These are phyloP conservation scores for Fregetta grallaria DNA, from an alignment of 2,113 vertebrate species.

Conservation along the genomic window DNA sequence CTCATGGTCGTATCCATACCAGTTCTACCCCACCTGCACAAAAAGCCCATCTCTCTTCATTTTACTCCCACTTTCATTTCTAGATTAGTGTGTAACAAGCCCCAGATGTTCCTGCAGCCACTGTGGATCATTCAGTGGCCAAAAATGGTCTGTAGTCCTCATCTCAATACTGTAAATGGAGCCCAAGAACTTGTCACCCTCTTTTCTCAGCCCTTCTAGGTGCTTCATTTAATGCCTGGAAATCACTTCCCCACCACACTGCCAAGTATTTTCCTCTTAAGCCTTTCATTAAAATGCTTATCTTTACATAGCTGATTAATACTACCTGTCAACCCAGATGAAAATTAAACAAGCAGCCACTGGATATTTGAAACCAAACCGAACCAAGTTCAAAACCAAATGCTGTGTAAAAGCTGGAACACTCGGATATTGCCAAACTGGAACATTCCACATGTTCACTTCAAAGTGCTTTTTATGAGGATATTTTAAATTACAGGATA, in stretches of 20 bases:
- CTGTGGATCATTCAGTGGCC: not conserved
- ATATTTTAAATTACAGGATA: not conserved
- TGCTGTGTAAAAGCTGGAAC: not conserved
- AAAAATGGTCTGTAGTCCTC: fast-evolving
- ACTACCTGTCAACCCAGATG: not conserved
- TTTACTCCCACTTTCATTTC: not conserved
- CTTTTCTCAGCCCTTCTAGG: not conserved
- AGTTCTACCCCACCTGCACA: not conserved
- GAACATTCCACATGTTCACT: not conserved
- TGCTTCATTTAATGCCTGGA: not conserved
- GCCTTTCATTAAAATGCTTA: not conserved
- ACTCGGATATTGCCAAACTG: not conserved
- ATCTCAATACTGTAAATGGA: not conserved
- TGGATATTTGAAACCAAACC: not conserved
- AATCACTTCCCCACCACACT: not conserved
- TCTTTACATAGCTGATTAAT: not conserved
- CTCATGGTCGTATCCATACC: fast-evolving
- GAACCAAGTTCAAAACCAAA: not conserved
- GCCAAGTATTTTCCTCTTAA: not conserved
- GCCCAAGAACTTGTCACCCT: not conserved
- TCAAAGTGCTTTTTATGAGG: not conserved
- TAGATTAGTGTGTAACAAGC: not conserved
- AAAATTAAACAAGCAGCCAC: not conserved
- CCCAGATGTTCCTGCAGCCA: not conserved
- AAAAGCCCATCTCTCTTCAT: not conserved